These are phyloP conservation scores for Catostomus latipinnis DNA, from an alignment of 2,797 vertebrate genomes.

Conservation along the genomic window DNA sequence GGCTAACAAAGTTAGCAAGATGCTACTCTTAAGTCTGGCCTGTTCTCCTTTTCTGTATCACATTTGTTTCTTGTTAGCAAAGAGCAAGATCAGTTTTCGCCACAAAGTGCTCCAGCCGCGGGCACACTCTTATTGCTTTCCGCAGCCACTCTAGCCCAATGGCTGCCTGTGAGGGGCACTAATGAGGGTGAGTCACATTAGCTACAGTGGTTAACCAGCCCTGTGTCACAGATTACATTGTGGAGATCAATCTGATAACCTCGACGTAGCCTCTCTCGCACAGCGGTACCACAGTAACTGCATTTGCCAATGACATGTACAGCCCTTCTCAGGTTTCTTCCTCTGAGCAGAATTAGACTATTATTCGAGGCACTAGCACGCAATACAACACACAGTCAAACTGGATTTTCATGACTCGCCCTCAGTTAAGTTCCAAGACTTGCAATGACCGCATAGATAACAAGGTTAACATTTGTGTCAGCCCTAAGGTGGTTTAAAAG, in stretches of 20 bases:
- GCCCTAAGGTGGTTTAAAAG: conserved; percentile 37
- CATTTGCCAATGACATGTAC: conserved; percentile 68
- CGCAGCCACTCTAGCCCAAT: conserved; percentile 43
- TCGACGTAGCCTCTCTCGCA: conserved; percentile 49
- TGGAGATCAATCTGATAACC: conserved; percentile 54
- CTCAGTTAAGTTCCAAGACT: conserved; percentile 55
- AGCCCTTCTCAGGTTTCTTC: conserved; percentile 51
- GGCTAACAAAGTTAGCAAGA: conserved; percentile 54
- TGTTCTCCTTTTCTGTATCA: conserved; percentile 33
- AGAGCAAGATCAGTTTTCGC: conserved; percentile 37
- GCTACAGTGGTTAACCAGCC: conserved; percentile 48
- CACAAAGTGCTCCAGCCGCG: conserved; percentile 35
- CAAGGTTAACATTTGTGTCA: conserved; percentile 62
- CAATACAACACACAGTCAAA: conserved; percentile 38
- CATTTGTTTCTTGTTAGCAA: conserved; percentile 51
- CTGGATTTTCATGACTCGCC: conserved; percentile 63
- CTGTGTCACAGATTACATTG: conserved; percentile 66
- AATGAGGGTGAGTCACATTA: conserved; percentile 38
- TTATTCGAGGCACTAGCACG: conserved; percentile 45
- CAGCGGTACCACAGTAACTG: conserved; percentile 63
- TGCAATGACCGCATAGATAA: conserved; percentile 58
- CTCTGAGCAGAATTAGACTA: conserved; percentile 58
- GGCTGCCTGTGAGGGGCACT: conserved; percentile 47
- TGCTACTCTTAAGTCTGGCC: conserved; percentile 43
- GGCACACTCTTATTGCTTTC: conserved; percentile 40